A percentile compares a stretch with the other conserved stretches of the same genome.
Conservation (phyloP, 2,113 vertebrate genomes). For the Sitta europaea region DNA sequence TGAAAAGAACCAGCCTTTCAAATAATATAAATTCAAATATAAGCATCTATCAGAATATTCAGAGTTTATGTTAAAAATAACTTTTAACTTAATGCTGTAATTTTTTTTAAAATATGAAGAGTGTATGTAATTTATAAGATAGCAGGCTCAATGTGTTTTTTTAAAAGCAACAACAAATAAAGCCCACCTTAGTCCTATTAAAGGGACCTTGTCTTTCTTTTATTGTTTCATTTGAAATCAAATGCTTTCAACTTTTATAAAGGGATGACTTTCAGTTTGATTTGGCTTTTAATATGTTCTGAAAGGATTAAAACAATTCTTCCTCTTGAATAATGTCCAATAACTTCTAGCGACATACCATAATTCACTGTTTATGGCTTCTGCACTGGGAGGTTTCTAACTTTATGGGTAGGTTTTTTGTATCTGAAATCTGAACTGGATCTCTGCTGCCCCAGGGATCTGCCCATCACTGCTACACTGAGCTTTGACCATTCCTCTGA, state of each 20-base stretch:
- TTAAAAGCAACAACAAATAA: neutral
- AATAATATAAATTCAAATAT: neutral
- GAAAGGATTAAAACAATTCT: neutral
- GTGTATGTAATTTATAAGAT: neutral
- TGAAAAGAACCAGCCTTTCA: neutral
- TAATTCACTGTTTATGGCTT: neutral
- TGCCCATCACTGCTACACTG: rapidly evolving
- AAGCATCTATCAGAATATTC: neutral
- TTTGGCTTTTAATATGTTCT: neutral
- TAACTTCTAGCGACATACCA: neutral
- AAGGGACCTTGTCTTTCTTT: neutral
- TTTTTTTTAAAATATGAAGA: neutral
- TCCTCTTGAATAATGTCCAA: neutral
- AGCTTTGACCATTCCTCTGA: neutral
- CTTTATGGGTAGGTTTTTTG: neutral
- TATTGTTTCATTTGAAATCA: neutral
- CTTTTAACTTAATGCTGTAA: neutral
- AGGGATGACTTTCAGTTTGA: neutral
- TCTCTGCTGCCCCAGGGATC: neutral
- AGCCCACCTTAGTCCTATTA: neutral
- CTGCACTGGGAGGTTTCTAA: neutral
- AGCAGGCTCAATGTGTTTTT: neutral
- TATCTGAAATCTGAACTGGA: neutral
- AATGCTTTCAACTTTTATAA: neutral
- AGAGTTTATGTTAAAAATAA: neutral